These are phyloP conservation scores for Lottia scabra DNA, from an alignment of 2,888 invertebrate genomes.

Conservation along the genomic window DNA sequence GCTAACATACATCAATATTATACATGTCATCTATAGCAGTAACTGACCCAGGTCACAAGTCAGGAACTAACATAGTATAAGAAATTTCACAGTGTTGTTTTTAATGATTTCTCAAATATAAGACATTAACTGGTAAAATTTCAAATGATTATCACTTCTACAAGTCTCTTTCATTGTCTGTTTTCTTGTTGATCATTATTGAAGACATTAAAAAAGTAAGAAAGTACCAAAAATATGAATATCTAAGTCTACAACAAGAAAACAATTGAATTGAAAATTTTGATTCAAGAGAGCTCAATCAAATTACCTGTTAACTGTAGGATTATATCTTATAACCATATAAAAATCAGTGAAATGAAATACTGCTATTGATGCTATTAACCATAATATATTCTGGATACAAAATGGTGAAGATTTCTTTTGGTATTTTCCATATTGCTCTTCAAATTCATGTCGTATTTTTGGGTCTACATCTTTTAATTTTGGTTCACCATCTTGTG, in stretches of 20 bases:
- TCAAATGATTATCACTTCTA: too few species aligned
- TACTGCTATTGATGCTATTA: slow-evolving; percentile 57
- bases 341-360: slow-evolving; percentile 65
- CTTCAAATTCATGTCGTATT: slow-evolving; percentile 41
- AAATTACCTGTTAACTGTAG: slow-evolving; percentile 58
- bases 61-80: too few species aligned
- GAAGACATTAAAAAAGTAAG: too few species aligned
- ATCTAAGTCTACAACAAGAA: neutral
- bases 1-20: too few species aligned
- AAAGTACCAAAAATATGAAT: too few species aligned
- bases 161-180: too few species aligned
- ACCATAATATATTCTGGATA: slow-evolving; percentile 64
- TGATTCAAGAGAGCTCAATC: neutral
- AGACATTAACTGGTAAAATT: too few species aligned
- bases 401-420: slow-evolving; percentile 53
- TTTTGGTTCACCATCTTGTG: neutral
- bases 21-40: too few species aligned
- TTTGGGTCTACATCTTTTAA: slow-evolving; percentile 27
- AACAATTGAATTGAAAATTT: neutral
- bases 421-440: slow-evolving; percentile 41
- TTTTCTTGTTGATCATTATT: too few species aligned
- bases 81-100: too few species aligned
- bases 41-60: too few species aligned
- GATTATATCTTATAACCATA: slow-evolving; percentile 54
- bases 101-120: too few species aligned